Percentiles rank a stretch among this genome's conserved stretches.
Evolutionary conservation across 2,888 invertebrate genomes (phyloP).

Genomic region (Pantelozetes paolii): DNA sequence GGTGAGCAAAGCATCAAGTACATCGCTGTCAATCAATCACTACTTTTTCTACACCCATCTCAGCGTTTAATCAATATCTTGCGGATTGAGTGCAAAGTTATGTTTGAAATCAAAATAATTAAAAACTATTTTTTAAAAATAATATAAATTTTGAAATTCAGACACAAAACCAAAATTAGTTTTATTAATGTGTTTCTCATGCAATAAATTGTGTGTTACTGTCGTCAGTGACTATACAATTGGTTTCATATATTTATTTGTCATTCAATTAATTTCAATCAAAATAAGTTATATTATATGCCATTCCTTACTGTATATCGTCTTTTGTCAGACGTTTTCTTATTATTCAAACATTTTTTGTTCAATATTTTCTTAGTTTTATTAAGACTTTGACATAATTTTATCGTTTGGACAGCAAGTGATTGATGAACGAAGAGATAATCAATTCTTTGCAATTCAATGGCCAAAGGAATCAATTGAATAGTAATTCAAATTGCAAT

Average conservation of each 20-base stretch:
- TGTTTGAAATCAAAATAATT: no score
- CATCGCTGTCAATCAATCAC: constrained; percentile 33
- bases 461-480: no score
- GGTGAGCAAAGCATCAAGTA: constrained; percentile 44
- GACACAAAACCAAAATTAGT: no score
- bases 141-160: no score
- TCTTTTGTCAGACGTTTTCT: neutral
- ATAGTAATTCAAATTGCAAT: no score
- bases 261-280: constrained; percentile 4
- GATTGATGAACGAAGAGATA: constrained; percentile 1
- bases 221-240: neutral
- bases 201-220: neutral
- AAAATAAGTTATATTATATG: neutral
- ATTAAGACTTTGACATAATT: neutral
- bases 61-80: neutral
- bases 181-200: no score
- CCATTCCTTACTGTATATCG: neutral
- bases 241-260: neutral
- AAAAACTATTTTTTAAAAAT: no score
- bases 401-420: constrained; percentile 22
- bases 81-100: no score
- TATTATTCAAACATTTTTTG: constrained; percentile 8
- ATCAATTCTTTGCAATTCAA: constrained; percentile 1
- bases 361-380: constrained; percentile 8
- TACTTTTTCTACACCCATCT: no score